phyloP scores from a whole-genome alignment of 2,113 vertebrate genomes.

The Zosterops hypoxanthus region DNA sequence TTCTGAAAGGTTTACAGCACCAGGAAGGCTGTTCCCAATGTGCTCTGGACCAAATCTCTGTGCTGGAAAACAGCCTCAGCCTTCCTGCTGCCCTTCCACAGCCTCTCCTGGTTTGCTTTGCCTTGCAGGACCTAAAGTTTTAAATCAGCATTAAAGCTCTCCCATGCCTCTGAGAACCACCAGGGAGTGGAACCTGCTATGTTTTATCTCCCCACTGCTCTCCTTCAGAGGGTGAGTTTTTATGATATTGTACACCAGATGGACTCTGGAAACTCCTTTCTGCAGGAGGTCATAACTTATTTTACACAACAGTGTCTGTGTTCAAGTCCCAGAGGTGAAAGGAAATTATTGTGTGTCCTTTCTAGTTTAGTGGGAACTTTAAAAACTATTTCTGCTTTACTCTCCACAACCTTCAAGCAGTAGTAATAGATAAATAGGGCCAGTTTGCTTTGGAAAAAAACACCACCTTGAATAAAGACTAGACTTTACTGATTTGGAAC shows the following conservation, averaged over 20 bases:
- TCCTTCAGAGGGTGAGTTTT: neutral
- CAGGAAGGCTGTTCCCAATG: accelerated
- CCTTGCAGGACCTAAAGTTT: neutral
- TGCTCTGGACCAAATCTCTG: neutral
- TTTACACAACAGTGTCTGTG: neutral
- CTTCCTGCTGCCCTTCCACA: neutral
- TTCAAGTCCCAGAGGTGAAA: neutral
- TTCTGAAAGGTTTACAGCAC: accelerated
- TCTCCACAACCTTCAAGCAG: neutral
- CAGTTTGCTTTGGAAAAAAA: neutral
- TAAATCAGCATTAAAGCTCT: neutral
- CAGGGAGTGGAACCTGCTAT: neutral
- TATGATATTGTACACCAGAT: neutral
- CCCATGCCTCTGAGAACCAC: neutral
- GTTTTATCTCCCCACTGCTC: neutral
- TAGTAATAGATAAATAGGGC: neutral
- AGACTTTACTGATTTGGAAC: neutral
- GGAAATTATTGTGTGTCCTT: neutral
- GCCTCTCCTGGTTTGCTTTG: neutral
- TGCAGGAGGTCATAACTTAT: neutral
- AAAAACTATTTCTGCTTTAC: neutral
- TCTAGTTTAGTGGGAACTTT: neutral
- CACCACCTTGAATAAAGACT: neutral
- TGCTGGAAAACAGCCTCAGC: neutral
- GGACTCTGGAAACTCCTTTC: neutral